These are phyloP conservation scores for Ascaphus truei DNA, from an alignment of 2,113 vertebrate genomes.

Conservation along the genomic window DNA sequence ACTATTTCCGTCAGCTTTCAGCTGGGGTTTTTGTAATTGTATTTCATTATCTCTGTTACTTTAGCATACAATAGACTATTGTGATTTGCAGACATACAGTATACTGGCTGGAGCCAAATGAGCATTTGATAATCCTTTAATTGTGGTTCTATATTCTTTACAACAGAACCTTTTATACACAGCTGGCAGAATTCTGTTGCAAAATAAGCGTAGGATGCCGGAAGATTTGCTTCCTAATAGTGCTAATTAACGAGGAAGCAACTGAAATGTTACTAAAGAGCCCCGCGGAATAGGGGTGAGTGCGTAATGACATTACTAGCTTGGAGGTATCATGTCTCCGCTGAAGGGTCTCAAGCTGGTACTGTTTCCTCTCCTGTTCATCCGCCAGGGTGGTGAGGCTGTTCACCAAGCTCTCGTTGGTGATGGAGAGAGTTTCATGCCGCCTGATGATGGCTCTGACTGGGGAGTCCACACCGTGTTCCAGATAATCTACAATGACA, in stretches of 20 bases:
- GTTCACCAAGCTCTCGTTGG: constrained; percentile 57
- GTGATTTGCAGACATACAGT: not conserved
- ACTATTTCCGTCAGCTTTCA: not conserved
- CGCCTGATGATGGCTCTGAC: constrained; percentile 57
- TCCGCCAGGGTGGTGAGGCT: constrained; percentile 50
- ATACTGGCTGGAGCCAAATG: not conserved
- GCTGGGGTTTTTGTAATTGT: not conserved
- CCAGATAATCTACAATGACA: constrained; percentile 38
- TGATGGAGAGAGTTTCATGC: constrained; percentile 53
- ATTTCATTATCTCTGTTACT: not conserved
- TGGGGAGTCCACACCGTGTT: constrained; percentile 42
- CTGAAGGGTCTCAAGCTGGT: constrained; percentile 49
- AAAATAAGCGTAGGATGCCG: not conserved
- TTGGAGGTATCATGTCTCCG: constrained; percentile 54
- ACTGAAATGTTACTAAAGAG: too few relatives aligned
- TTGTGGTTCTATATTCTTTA: not conserved
- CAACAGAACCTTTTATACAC: not conserved
- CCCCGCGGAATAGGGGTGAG: too few relatives aligned
- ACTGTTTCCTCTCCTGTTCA: constrained; percentile 51
- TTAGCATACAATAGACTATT: not conserved
- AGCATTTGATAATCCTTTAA: not conserved
- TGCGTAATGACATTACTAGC: constrained; percentile 47
- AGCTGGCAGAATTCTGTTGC: not conserved
- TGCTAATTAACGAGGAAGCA: too few relatives aligned
- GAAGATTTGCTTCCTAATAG: too few relatives aligned